Conservation (phyloP, 2,113 vertebrate genomes). For the Natator depressus region DNA sequence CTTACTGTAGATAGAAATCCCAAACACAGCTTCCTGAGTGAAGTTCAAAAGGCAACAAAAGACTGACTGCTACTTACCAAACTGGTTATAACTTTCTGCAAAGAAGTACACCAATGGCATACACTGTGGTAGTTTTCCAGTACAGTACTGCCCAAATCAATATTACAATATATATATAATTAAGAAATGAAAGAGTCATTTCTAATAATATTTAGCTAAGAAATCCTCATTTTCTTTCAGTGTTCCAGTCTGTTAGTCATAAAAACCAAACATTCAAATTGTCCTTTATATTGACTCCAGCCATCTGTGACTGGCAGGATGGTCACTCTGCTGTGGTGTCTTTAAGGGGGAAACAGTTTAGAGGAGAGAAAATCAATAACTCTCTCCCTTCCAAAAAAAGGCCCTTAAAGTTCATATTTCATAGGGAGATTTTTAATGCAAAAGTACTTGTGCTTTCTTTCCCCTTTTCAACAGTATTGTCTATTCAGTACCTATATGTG, state of each 20-base stretch:
- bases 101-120: background rate
- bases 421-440: background rate
- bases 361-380: background rate
- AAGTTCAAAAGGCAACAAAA: background rate
- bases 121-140: rapidly evolving
- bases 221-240: background rate
- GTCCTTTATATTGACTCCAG: background rate
- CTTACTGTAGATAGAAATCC: background rate
- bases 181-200: background rate
- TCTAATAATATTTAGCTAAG: background rate
- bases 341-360: background rate
- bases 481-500: background rate
- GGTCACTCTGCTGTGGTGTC: background rate
- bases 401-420: background rate
- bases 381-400: rapidly evolving
- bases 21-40: background rate
- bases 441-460: background rate
- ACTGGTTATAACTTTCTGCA: background rate
- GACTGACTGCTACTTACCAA: background rate
- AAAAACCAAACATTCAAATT: background rate
- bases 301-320: background rate
- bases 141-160: background rate
- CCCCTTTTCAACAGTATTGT: background rate
- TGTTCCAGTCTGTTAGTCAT: background rate
- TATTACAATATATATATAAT: background rate